Conservation (phyloP, 2,113 vertebrate genomes). For the Pterocles orientalis region DNA sequence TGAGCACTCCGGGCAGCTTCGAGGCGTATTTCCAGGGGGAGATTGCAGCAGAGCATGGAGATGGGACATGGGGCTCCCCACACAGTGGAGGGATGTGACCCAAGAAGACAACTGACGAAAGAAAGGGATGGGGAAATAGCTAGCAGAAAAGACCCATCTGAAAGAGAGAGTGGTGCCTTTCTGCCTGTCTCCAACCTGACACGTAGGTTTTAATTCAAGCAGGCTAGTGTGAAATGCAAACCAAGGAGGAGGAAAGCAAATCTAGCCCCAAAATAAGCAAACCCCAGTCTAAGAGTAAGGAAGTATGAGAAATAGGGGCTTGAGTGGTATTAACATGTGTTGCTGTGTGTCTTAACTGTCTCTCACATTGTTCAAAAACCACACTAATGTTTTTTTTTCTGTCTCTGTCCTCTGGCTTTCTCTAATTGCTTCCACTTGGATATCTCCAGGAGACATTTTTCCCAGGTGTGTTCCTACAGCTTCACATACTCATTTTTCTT, state of each 20-base stretch:
- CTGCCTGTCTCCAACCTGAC: neutral
- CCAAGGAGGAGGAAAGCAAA: neutral
- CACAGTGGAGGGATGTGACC: accelerated
- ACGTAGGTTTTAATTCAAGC: neutral
- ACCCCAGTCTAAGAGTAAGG: neutral
- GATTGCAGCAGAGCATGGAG: neutral
- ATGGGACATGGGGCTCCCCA: neutral
- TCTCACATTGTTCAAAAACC: neutral
- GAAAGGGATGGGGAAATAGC: neutral
- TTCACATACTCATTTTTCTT: neutral
- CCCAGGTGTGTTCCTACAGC: neutral
- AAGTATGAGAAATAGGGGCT: neutral
- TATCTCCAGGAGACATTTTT: neutral
- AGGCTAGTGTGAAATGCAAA: neutral
- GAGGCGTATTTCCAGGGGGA: accelerated
- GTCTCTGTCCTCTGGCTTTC: neutral
- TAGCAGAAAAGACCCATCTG: neutral
- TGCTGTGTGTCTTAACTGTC: accelerated
- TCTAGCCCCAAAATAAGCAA: neutral
- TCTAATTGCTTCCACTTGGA: neutral
- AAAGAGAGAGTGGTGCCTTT: neutral
- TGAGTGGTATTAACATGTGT: neutral
- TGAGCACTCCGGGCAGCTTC: accelerated
- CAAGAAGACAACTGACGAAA: neutral
- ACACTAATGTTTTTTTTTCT: accelerated